Evolutionary conservation across 1,140 invertebrate genomes (phyloP).

Genomic region (Bombus impatiens): DNA sequence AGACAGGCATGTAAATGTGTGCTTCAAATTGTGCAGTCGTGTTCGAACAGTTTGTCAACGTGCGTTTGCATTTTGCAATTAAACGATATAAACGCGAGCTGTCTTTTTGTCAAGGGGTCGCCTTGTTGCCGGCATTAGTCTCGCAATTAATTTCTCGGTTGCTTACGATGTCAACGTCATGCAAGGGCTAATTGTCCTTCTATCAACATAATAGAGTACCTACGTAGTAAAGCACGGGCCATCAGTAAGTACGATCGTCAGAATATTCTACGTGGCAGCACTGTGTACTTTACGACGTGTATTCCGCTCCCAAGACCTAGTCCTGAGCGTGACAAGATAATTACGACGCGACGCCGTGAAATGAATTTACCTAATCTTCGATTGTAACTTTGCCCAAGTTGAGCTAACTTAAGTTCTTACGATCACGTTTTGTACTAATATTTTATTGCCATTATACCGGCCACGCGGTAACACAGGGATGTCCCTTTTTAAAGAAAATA

Average conservation of each 20-base stretch:
- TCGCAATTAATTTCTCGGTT: constrained; percentile 42
- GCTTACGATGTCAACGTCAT: constrained; percentile 48
- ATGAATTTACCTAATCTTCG: constrained; percentile 36
- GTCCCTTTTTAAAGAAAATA: neutral
- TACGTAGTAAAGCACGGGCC: constrained; percentile 37
- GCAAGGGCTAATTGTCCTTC: constrained; percentile 45
- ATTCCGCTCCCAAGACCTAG: neutral
- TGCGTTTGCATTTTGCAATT: neutral
- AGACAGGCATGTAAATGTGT: too few relatives aligned
- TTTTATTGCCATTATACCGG: too few relatives aligned
- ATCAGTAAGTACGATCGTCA: constrained; percentile 50
- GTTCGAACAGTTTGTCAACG: neutral
- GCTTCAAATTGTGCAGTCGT: too few relatives aligned
- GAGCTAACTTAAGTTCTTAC: too few relatives aligned
- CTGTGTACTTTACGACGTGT: constrained; percentile 50
- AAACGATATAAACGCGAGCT: neutral
- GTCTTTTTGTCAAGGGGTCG: constrained; percentile 16
- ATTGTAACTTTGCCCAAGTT: neutral
- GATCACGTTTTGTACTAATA: too few relatives aligned
- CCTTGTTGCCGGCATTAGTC: neutral
- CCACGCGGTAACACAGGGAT: too few relatives aligned
- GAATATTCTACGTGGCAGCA: constrained; percentile 44
- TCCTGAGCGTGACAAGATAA: constrained; percentile 48
- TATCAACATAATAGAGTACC: constrained; percentile 53
- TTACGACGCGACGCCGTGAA: constrained; percentile 23